Conservation (phyloP, 2,888 invertebrate species). For the Drosophila mulleri region DNA sequence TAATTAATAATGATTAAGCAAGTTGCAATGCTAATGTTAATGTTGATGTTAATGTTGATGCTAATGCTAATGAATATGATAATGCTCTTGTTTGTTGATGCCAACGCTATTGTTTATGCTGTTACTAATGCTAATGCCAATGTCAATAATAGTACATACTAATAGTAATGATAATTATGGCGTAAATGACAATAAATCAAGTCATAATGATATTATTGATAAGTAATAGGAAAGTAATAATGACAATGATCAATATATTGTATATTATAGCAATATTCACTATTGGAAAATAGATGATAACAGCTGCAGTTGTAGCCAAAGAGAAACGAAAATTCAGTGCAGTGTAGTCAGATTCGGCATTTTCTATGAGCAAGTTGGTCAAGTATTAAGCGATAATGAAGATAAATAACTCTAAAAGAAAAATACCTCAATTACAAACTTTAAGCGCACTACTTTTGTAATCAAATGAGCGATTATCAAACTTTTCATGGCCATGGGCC, state of each 20-base stretch:
- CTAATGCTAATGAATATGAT: too few relatives aligned
- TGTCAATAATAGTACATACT: not conserved
- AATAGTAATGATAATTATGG: not conserved
- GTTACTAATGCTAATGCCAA: too few relatives aligned
- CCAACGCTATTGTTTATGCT: not conserved
- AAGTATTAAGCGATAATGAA: conserved; percentile 77
- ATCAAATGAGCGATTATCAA: conserved; percentile 79
- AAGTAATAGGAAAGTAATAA: not conserved
- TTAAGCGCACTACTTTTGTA: conserved; percentile 70
- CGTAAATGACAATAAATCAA: too few relatives aligned
- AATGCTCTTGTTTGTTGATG: too few relatives aligned
- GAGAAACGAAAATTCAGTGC: not conserved
- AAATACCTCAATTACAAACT: conserved; percentile 77
- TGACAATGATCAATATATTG: not conserved
- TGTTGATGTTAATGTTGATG: too few relatives aligned
- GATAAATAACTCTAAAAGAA: conserved; percentile 72
- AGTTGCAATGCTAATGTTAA: too few relatives aligned
- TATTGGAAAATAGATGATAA: not conserved
- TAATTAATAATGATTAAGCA: too few relatives aligned
- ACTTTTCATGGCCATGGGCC: conserved; percentile 51
- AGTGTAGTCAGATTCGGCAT: conserved; percentile 27
- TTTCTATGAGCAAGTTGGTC: conserved; percentile 44
- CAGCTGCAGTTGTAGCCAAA: not conserved
- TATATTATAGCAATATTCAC: not conserved
- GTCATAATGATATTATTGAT: not conserved